phyloP scores from a whole-genome alignment of 2,797 vertebrate genomes.

The Enteromius paludinosus region DNA sequence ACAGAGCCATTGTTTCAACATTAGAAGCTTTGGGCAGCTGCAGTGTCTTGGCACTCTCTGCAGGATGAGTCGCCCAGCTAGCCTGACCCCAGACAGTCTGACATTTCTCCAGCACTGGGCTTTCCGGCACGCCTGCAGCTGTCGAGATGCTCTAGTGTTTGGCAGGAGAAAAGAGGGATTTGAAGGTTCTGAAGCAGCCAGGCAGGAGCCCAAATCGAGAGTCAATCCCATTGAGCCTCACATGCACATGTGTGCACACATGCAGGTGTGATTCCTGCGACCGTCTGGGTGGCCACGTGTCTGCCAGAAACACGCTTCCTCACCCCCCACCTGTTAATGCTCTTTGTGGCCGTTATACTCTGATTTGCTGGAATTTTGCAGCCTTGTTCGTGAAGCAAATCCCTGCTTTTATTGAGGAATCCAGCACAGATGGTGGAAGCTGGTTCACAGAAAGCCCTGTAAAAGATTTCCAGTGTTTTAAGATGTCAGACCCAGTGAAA shows the following conservation, averaged over 20 bases:
- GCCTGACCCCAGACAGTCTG: slow-evolving; percentile 18
- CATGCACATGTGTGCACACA: slow-evolving; percentile 18
- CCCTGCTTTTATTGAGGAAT: slow-evolving; percentile 26
- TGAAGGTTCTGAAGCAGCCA: background rate
- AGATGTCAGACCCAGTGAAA: background rate
- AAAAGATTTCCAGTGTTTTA: slow-evolving; percentile 1
- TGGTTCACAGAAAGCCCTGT: background rate
- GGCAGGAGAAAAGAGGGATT: slow-evolving; percentile 29
- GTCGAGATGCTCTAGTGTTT: slow-evolving; percentile 28
- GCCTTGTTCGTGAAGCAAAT: slow-evolving; percentile 17
- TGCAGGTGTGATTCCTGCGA: slow-evolving; percentile 14
- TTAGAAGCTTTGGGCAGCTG: slow-evolving; percentile 7
- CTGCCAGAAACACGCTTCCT: background rate
- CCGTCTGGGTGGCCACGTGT: background rate
- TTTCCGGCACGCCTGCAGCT: slow-evolving; percentile 18
- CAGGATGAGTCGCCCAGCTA: slow-evolving; percentile 2
- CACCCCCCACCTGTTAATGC: slow-evolving; percentile 2
- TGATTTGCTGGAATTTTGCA: slow-evolving; percentile 31
- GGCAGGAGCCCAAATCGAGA: slow-evolving; percentile 6
- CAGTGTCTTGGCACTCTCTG: slow-evolving; percentile 15
- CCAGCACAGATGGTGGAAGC: slow-evolving; percentile 1
- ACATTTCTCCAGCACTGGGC: slow-evolving; percentile 22
- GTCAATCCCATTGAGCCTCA: background rate
- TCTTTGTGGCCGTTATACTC: slow-evolving; percentile 27
- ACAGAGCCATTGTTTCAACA: slow-evolving; percentile 2